A percentile compares a stretch with the other conserved stretches of the same genome.
Evolutionary conservation across 23 tunicate species (phyloP).

Genomic region (Phallusia fumigata): DNA sequence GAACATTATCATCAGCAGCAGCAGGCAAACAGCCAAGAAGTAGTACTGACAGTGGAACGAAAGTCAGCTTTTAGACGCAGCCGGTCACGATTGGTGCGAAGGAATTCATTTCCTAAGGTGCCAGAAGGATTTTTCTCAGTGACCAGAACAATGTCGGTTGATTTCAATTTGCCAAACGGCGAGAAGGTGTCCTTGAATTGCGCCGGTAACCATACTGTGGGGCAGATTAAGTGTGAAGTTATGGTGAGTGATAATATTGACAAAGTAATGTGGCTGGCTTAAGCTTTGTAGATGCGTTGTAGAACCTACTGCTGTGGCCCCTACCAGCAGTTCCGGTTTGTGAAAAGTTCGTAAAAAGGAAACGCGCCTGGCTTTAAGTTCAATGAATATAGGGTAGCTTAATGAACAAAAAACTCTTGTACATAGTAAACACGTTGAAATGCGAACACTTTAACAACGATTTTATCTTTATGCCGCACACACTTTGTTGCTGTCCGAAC

Average conservation of each 20-base stretch:
- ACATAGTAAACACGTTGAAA: no score
- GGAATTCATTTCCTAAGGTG: constrained; percentile 20
- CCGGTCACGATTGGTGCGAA: constrained; percentile 7
- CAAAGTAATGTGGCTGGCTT: background rate
- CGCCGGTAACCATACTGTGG: constrained; percentile 85
- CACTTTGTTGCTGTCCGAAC: no score
- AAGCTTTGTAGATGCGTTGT: no score
- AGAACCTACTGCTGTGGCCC: no score
- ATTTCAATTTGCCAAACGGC: constrained; percentile 54
- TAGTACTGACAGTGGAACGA: background rate
- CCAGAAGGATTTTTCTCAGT: constrained; percentile 83
- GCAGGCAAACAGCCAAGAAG: background rate
- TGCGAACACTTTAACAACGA: no score
- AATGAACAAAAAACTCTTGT: no score
- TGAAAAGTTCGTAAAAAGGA: no score
- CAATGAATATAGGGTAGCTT: no score
- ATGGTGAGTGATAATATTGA: constrained; percentile 51
- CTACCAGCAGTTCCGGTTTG: no score
- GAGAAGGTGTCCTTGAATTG: constrained; percentile 58
- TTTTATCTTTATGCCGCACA: no score
- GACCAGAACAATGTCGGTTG: constrained; percentile 62
- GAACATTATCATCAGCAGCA: background rate
- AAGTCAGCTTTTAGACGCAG: constrained; percentile 7
- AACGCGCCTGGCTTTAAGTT: no score
- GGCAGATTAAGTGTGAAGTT: constrained; percentile 61